Conservation (phyloP, 2,888 invertebrate species). For the Labia minor region DNA sequence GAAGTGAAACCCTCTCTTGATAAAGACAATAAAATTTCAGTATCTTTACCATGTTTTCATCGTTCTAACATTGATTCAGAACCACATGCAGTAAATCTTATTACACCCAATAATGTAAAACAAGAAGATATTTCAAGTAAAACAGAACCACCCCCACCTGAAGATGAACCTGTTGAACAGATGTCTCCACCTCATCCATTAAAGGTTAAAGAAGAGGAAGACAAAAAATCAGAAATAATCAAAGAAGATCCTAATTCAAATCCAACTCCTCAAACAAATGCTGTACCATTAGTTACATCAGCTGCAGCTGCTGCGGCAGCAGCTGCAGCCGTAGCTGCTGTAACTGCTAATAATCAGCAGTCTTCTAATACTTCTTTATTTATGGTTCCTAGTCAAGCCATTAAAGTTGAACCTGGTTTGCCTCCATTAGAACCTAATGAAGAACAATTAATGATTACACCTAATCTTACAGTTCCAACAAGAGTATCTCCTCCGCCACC, state of each 20-base stretch:
- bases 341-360: slow-evolving; percentile 15
- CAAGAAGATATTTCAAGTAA: neutral
- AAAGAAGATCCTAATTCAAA: neutral
- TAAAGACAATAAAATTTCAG: neutral
- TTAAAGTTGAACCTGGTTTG: neutral
- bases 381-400: slow-evolving; percentile 7
- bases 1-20: neutral
- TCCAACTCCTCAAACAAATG: neutral
- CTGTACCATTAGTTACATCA: neutral
- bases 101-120: neutral
- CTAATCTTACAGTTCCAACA: slow-evolving; percentile 17
- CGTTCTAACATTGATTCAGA: neutral
- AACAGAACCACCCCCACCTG: neutral
- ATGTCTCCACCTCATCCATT: neutral
- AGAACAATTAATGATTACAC: slow-evolving; percentile 4
- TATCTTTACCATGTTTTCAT: neutral
- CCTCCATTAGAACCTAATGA: neutral
- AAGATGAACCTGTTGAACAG: slow-evolving; percentile 15
- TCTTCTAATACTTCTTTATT: neutral
- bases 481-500: slow-evolving; percentile 20
- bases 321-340: slow-evolving; percentile 14
- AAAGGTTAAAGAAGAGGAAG: neutral
- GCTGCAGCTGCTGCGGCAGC: neutral
- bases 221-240: neutral
- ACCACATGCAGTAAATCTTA: neutral